Evolutionary conservation across 2,797 vertebrate genomes (phyloP).

Genomic region (Fringilla coelebs): DNA sequence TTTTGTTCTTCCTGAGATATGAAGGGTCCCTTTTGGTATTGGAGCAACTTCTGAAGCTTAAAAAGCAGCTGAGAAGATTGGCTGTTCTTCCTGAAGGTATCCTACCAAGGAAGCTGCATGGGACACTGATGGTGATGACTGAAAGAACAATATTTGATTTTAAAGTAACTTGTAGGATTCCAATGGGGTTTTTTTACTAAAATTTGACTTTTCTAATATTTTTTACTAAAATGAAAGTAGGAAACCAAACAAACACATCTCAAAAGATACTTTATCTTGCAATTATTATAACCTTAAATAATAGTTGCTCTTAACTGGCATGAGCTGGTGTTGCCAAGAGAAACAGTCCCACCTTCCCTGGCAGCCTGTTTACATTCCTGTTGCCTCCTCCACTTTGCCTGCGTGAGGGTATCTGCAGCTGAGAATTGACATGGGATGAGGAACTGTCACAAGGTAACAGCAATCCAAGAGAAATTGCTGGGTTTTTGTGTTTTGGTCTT

Average conservation of each 20-base stretch:
- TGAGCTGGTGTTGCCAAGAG: background rate
- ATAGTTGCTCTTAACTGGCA: background rate
- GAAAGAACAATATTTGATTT: background rate
- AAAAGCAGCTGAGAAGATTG: background rate
- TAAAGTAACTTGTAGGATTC: background rate
- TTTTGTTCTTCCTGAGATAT: rapidly evolving
- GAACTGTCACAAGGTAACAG: background rate
- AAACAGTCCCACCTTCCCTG: conserved; percentile 32
- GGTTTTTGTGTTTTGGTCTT: background rate
- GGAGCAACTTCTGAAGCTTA: background rate
- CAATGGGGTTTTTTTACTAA: background rate
- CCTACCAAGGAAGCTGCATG: background rate
- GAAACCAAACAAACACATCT: background rate
- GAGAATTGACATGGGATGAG: background rate
- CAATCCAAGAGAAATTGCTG: background rate
- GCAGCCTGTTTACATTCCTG: background rate
- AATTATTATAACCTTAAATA: background rate
- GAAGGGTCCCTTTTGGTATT: background rate
- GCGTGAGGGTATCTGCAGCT: rapidly evolving
- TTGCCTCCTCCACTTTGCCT: background rate
- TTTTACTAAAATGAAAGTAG: background rate
- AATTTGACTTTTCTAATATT: background rate
- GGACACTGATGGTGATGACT: background rate
- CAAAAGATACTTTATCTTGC: background rate
- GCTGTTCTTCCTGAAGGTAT: background rate